Base-by-base conservation (phyloP, 2,797 vertebrate species). In the Hafferia zeledoni region DNA sequence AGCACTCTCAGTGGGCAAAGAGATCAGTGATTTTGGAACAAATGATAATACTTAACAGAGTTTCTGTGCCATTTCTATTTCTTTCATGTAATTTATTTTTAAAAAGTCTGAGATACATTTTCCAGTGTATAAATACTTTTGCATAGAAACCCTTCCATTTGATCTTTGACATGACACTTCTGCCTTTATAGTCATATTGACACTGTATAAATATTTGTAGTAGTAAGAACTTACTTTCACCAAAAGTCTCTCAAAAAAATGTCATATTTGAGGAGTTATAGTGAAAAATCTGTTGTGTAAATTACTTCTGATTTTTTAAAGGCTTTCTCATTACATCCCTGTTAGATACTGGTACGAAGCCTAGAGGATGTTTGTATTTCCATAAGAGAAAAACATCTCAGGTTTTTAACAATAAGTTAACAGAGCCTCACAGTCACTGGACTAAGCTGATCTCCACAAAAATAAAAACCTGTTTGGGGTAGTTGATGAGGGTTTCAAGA, bases 101-200 rank as follows among this genome's bases (percentile, higher is more conserved):
- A 44, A 23, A 64, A 91, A 95, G 72, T 23, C 63, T 27, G 46
- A 55, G 50, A 83, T 96, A 92, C 15, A 63, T 88, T 93, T 92
- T 94, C 68, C 69, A 70, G 5, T 49, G 35, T 81, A 37, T n/a
- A 90, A 93, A 79, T 77, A 64, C 20, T 41, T 89, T 80, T 17
- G 3, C 69, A 47, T 70, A 22, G 8, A 70, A 82, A 31, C 4
- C 12, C 59, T 94, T 75, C n/a, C 24, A 47, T 87, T 93, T 56
- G 61, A 75, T 74, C 65, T 67, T 52, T 91, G 47, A 52, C 44
- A 74, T 65, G 37, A 24, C 24, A 39, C n/a, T 91, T 94, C 39
- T 93, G 56, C 31, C 77, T 95, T 92, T 97, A 60, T 76, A 78
- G 30, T 55, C 35, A 33, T 83, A 83, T 78, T 61, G 55, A 89